Conservation (phyloP, 2,797 vertebrate genomes). For the Trachops cirrhosus region DNA sequence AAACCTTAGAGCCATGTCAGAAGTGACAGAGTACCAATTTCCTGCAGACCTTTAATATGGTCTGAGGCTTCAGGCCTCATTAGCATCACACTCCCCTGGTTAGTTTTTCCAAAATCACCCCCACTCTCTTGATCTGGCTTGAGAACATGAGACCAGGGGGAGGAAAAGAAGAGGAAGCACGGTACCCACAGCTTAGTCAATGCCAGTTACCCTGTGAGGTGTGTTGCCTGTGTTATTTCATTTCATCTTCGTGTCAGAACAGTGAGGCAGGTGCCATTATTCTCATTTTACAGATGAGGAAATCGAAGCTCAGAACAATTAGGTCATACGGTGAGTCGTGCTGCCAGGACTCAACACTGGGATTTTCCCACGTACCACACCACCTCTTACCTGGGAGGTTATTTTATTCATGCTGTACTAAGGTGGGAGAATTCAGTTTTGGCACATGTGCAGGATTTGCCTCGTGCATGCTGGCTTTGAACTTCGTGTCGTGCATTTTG, state of each 20-base stretch:
- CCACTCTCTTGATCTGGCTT: neutral
- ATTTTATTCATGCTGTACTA: neutral
- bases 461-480: neutral
- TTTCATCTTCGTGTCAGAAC: neutral
- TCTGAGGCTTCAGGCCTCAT: neutral
- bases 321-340: neutral
- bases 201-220: neutral
- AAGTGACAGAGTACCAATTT: neutral
- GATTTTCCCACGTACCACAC: neutral
- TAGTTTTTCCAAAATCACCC: neutral
- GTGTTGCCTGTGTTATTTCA: neutral
- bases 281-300: neutral
- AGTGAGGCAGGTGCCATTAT: neutral
- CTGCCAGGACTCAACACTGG: neutral
- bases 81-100: neutral
- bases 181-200: neutral
- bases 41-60: neutral
- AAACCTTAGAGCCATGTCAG: neutral
- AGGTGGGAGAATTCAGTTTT: neutral
- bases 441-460: neutral
- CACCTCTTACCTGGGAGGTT: neutral
- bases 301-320: neutral
- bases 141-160: neutral
- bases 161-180: neutral
- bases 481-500: neutral